Evolutionary conservation across 2,113 vertebrate genomes (phyloP), one percentile per base, ranked within the genome.

Genomic region (Phylloscopus trochiloides): DNA sequence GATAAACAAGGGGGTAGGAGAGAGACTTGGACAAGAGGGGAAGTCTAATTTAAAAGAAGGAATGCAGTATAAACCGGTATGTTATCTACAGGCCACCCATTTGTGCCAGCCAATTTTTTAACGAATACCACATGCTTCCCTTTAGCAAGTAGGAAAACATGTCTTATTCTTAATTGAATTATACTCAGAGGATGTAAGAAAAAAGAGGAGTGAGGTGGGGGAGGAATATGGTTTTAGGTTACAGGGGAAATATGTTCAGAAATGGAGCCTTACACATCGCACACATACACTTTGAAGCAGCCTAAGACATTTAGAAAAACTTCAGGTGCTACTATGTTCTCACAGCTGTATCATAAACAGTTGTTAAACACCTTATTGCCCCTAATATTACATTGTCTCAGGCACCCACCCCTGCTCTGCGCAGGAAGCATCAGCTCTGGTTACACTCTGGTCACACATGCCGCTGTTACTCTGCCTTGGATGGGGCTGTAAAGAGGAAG

Each of bases 151-250:
- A 94, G 67, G 66, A 96, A 96, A 95, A 95, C 58, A 87, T 82
- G 24, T 66, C 81, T 90, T 89, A 90, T 85, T 82, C 92, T 76
- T 94, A 96, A 96, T 95, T 94, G 71, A 93, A 97, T 96, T 96
- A 94, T 86, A 73, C 51, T 96, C 67, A 73, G 63, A 91, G 78
- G 84, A 90, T 88, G 42, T 57, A 85, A 68, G 57, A 58, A 90
- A 76, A 96, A 86, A 72, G 48, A 88, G 10, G 65, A 97, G 28
- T 70, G 90, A 94, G 47, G 43, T 90, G 54, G 71, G 71, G 87
- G 74, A 96, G 81, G 63, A 90, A 73, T 54, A 36, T 12, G 13
- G 77, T 61, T 79, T 95, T 79, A 71, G 32, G 74, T 90, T 95
- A 82, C 74, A 90, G 36, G 58, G 58, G 55, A 93, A 96, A 63